phyloP scores from a whole-genome alignment of 1,140 invertebrate species.

The Papilio dardanus region DNA sequence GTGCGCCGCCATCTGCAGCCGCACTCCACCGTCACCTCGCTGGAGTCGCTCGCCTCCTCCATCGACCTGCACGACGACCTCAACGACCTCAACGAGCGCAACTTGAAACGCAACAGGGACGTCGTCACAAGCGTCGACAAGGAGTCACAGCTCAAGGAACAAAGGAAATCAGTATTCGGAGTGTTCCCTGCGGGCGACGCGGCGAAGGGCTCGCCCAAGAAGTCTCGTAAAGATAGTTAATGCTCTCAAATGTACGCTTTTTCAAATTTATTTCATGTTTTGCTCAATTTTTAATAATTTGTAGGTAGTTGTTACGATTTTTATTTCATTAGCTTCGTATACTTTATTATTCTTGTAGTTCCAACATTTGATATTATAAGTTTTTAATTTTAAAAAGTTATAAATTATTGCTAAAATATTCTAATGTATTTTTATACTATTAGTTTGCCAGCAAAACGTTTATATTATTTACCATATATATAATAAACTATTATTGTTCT shows the following conservation, averaged over 20 bases:
- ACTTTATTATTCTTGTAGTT: background rate
- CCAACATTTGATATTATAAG: conserved; percentile 11
- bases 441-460: too few species aligned
- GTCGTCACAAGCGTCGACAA: conserved; percentile 60
- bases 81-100: conserved; percentile 51
- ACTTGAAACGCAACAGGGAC: conserved; percentile 64
- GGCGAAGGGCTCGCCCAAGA: conserved; percentile 60
- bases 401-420: background rate
- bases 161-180: conserved; percentile 57
- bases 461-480: background rate
- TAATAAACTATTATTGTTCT: background rate
- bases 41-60: conserved; percentile 73
- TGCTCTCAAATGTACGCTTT: background rate
- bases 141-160: conserved; percentile 71
- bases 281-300: conserved; percentile 30
- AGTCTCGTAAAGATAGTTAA: conserved; percentile 52
- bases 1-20: conserved; percentile 49
- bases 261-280: background rate
- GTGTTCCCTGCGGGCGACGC: conserved; percentile 59
- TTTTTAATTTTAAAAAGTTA: background rate
- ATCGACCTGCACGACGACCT: conserved; percentile 59
- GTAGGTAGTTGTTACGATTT: conserved; percentile 9
- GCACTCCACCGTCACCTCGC: conserved; percentile 68
- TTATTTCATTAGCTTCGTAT: background rate
- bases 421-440: background rate